Conservation (phyloP, 2,797 vertebrate species). For the Lateolabrax maculatus region DNA sequence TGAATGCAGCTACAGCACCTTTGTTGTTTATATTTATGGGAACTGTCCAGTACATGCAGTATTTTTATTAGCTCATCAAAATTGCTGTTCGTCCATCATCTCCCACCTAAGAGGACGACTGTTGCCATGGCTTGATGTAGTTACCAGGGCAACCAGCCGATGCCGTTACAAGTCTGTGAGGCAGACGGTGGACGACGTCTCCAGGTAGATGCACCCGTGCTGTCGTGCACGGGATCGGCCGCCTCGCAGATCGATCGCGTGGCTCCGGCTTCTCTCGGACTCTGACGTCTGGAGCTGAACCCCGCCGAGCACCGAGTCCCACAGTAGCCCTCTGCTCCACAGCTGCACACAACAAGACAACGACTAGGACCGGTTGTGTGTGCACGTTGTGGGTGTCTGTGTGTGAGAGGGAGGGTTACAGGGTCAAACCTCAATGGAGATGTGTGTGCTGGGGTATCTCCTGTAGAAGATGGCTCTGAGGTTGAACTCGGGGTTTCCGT, state of each 20-base stretch:
- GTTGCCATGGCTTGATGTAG: neutral
- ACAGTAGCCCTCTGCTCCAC: slow-evolving; percentile 82
- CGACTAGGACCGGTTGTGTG: neutral
- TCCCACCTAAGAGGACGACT: neutral
- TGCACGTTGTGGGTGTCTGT: too few species aligned
- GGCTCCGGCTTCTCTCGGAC: slow-evolving; percentile 75
- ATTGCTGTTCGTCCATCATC: neutral
- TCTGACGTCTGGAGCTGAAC: slow-evolving; percentile 76
- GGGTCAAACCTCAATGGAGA: slow-evolving; percentile 84
- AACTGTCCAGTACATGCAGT: neutral
- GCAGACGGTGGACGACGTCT: slow-evolving; percentile 84
- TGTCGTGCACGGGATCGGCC: slow-evolving; percentile 40
- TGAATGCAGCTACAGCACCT: slow-evolving; percentile 14
- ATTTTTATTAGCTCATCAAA: neutral
- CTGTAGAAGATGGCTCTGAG: slow-evolving; percentile 87
- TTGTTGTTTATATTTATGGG: neutral
- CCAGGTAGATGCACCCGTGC: slow-evolving; percentile 76
- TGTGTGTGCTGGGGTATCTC: slow-evolving; percentile 75
- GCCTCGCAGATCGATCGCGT: slow-evolving; percentile 79
- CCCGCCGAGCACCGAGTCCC: slow-evolving; percentile 82
- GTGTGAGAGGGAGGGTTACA: neutral
- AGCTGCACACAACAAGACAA: slow-evolving; percentile 71
- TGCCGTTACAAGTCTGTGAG: slow-evolving; percentile 82
- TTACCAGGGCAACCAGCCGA: slow-evolving; percentile 6
- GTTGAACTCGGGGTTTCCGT: slow-evolving; percentile 86